Base-by-base conservation (phyloP, 2,113 vertebrate species). In the Abramis brama region DNA sequence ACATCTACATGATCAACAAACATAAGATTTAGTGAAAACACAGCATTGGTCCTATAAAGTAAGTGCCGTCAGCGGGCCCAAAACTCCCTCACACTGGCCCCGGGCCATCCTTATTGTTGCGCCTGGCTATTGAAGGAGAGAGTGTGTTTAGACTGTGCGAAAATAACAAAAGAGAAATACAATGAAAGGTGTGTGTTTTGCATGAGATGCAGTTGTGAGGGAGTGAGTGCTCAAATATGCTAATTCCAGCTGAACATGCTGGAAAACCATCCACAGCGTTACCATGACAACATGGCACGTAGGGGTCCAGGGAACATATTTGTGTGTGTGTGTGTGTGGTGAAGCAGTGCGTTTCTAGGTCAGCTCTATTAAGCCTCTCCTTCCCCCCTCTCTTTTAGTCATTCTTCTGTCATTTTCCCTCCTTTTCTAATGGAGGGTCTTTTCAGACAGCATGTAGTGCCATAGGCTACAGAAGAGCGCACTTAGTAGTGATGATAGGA, bases 231-330 rank as follows among this genome's bases (percentile, higher is more conserved):
- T 85, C 73, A 87, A 78, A 85, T 89, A 87, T 89, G 79, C 71
- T 87, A 89, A 89, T 87, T 77, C 59, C 43, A 85, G 86, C 52
- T 62, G 78, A 52, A 81, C 64, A 36, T 64, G 45, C 64, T 30
- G 43, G 80, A 82, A 88, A 85, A 86, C 74, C 88, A 89, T 71
- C 57, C 59, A 21, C 70, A 78, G 71, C 59, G 88, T 89, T 89
- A 79, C 88, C 87, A 88, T 88, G 89, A 86, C 89, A 88, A 90
- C 89, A 83, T 76, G 47, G 80, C 87, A 82, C 76, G 70, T 75
- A 74, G 82, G 77, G 80, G 85, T 78, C 75, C 84, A 57, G 79
- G 81, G 79, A 83, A 85, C 80, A 60, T 79, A 84, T 83, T 50
- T 45, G 71, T 60, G 74, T 73, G 73, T 43, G 39, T 39, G 39